Conservation (phyloP, 2,113 vertebrate species). For the Callospermophilus lateralis region DNA sequence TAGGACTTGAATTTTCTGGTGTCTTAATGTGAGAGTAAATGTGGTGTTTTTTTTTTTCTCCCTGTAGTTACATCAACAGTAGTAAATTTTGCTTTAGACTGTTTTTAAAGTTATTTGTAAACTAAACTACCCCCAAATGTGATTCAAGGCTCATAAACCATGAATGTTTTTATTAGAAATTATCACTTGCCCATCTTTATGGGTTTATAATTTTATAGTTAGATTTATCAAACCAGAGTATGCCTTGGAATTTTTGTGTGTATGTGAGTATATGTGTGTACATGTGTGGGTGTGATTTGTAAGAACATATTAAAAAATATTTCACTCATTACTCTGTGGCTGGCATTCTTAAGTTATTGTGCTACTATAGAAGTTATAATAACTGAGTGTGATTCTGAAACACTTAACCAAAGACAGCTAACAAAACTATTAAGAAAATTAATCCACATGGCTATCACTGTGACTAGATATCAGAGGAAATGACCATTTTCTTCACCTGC, state of each 20-base stretch:
- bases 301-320: slow-evolving; percentile 11
- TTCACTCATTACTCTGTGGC: background rate
- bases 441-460: background rate
- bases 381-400: slow-evolving; percentile 46
- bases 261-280: background rate
- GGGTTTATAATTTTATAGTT: slow-evolving; percentile 47
- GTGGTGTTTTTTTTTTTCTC: background rate
- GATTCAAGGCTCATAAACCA: background rate
- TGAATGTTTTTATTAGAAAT: slow-evolving; percentile 27
- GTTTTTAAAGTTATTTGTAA: slow-evolving; percentile 57
- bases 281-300: background rate
- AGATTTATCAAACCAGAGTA: slow-evolving; percentile 26
- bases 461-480: background rate
- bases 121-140: slow-evolving; percentile 1
- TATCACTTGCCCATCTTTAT: background rate
- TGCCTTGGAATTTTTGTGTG: background rate
- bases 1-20: slow-evolving; percentile 48
- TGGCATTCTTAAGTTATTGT: background rate
- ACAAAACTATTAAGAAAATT: slow-evolving; percentile 46
- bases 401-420: slow-evolving; percentile 5
- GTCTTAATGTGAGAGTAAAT: background rate
- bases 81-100: slow-evolving; percentile 5
- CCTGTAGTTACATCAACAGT: background rate
- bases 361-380: background rate
- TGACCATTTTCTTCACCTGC: slow-evolving; percentile 8